Conservation (phyloP, 2,888 invertebrate genomes). For the Gari tellinella region DNA sequence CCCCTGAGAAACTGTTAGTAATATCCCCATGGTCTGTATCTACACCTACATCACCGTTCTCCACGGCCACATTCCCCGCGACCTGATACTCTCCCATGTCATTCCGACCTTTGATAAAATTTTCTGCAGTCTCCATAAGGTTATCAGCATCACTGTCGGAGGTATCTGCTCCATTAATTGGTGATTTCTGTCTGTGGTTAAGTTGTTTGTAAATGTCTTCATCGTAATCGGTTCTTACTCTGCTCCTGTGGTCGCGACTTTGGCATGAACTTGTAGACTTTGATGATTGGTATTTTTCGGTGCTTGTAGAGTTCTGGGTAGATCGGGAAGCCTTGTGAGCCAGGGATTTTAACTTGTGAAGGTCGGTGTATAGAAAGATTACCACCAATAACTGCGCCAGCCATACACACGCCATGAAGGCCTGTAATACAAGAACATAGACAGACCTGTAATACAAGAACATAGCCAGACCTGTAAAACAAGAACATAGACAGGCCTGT, state of each 20-base stretch:
- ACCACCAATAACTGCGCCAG: conserved; percentile 67
- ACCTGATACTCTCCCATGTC: no score
- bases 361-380: conserved; percentile 71
- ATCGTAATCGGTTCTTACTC: conserved; percentile 31
- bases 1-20: neutral
- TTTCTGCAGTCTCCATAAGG: conserved; percentile 57
- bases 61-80: neutral
- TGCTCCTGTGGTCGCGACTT: no score
- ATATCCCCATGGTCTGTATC: conserved; percentile 34
- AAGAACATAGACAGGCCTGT: neutral
- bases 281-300: no score
- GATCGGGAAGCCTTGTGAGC: no score
- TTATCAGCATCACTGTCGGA: conserved; percentile 32
- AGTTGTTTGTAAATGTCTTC: conserved; percentile 52
- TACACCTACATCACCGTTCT: conserved; percentile 12
- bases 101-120: conserved; percentile 27
- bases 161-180: conserved; percentile 9
- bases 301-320: no score
- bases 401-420: conserved; percentile 85
- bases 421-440: conserved; percentile 63
- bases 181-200: no score
- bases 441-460: no score
- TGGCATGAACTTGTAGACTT: no score
- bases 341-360: conserved; percentile 37
- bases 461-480: conserved; percentile 78